Percentiles rank a stretch among this genome's conserved stretches.
phyloP scores from a whole-genome alignment of 2,888 invertebrate genomes.

The Liodrosophila aerea region DNA sequence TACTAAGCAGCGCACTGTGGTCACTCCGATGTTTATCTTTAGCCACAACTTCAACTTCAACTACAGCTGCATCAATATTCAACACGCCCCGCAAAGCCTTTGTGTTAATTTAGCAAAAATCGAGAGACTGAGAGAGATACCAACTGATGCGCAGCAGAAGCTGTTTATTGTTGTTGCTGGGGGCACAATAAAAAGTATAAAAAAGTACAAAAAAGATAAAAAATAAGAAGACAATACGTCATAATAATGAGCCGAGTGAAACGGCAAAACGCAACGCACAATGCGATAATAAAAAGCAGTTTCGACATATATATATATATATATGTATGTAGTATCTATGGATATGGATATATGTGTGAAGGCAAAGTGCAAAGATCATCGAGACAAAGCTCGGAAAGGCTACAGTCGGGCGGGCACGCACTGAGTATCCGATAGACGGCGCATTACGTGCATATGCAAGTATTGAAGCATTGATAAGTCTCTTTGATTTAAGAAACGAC shows the following conservation, averaged over 20 bases:
- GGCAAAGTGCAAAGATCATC: conserved; percentile 1
- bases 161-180: conserved; percentile 25
- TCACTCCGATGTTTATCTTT: conserved; percentile 39
- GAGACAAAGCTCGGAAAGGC: too few species aligned
- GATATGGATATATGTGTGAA: conserved; percentile 1
- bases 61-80: conserved; percentile 46
- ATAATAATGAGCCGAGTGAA: conserved; percentile 63
- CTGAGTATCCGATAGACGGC: too few species aligned
- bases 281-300: conserved; percentile 48
- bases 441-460: too few species aligned
- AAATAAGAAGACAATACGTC: conserved; percentile 56
- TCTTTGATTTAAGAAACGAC: too few species aligned
- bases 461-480: too few species aligned
- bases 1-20: conserved; percentile 24
- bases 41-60: conserved; percentile 10
- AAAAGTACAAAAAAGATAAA: conserved; percentile 1
- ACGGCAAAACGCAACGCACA: conserved; percentile 37
- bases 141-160: conserved; percentile 45
- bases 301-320: conserved; percentile 44
- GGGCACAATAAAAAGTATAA: conserved; percentile 33
- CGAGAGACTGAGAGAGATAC: conserved; percentile 27
- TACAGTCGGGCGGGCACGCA: too few species aligned
- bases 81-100: conserved; percentile 46
- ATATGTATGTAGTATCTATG: not conserved
- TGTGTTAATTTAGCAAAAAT: conserved; percentile 57